phyloP scores from a whole-genome alignment of 1,140 invertebrate species.

The Drosophila miranda region DNA sequence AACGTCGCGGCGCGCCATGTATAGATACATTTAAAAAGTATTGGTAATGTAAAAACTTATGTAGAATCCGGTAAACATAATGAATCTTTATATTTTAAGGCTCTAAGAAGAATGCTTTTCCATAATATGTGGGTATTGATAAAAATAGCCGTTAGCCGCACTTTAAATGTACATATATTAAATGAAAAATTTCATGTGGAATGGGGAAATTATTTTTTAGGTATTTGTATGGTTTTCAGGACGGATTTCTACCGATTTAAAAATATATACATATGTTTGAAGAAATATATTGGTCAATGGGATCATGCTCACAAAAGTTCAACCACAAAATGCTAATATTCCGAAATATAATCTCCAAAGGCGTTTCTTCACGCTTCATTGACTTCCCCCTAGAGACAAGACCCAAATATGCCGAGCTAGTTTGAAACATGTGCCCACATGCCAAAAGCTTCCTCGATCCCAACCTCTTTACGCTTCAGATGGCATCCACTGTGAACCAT shows the following conservation, averaged over 20 bases:
- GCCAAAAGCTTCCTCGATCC: not conserved
- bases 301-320: not conserved
- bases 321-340: not conserved
- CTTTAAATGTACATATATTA: no score
- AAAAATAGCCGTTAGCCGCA: not conserved
- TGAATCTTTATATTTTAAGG: no score
- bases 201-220: no score
- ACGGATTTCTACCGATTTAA: no score
- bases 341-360: not conserved
- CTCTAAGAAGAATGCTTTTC: no score
- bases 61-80: no score
- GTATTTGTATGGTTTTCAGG: no score
- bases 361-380: constrained; percentile 24
- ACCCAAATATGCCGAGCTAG: not conserved
- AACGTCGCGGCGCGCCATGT: not conserved
- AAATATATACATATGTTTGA: no score
- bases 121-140: no score
- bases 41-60: no score
- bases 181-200: no score
- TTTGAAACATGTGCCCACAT: not conserved
- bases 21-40: no score
- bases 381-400: constrained; percentile 7
- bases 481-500: constrained; percentile 10
- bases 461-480: constrained; percentile 43
- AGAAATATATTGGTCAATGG: not conserved